These are phyloP conservation scores for Galago senegalensis DNA, from an alignment of 2,797 vertebrate genomes.

Conservation along the genomic window DNA sequence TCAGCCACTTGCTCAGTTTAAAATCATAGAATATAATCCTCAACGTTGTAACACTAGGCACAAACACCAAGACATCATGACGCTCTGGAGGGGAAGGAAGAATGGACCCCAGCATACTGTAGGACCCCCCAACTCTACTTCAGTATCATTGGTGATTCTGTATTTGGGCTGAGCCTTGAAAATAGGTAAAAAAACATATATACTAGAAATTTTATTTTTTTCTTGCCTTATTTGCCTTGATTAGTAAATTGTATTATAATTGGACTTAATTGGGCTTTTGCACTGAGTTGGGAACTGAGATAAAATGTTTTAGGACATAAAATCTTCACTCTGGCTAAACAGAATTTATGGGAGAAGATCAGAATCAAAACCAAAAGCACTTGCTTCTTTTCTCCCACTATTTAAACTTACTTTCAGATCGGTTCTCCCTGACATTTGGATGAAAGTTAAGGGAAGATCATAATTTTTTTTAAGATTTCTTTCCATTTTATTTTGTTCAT, in stretches of 20 bases:
- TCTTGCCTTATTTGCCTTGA: not conserved
- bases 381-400: not conserved
- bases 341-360: not conserved
- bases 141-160: not conserved
- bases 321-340: not conserved
- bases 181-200: not conserved
- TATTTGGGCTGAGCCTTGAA: not conserved
- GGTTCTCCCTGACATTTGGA: not conserved
- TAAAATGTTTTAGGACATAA: not conserved
- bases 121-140: fast-evolving
- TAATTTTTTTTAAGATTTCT: not conserved
- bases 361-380: not conserved
- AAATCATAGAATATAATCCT: not conserved
- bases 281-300: not conserved
- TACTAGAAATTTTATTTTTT: not conserved
- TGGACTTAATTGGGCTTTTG: not conserved
- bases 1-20: not conserved
- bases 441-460: not conserved
- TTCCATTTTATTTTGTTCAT: not conserved
- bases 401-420: not conserved
- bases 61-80: not conserved
- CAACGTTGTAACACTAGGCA: not conserved
- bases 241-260: not conserved
- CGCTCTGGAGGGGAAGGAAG: not conserved
- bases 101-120: fast-evolving